Evolutionary conservation across 2,797 vertebrate species (phyloP).

Genomic region (Coregonus ussuriensis): DNA sequence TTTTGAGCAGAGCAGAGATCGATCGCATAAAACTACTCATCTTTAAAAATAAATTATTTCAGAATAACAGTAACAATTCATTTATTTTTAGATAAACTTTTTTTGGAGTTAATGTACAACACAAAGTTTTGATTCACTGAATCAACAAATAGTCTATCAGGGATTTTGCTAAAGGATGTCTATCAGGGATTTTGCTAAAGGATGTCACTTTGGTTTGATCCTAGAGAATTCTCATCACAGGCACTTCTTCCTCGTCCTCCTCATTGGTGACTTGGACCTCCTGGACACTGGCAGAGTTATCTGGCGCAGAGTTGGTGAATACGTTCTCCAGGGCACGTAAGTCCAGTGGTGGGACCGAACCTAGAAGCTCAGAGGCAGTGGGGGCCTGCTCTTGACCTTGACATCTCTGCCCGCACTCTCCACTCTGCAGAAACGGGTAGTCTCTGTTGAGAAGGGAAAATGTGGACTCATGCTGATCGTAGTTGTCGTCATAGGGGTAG

Average conservation of each 20-base stretch:
- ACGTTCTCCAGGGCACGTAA: constrained; percentile 61
- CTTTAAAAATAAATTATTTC: background rate
- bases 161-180: background rate
- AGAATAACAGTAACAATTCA: background rate
- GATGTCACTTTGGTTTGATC: background rate
- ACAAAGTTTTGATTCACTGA: background rate
- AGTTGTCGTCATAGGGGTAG: constrained; percentile 64
- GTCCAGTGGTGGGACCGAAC: constrained; percentile 59
- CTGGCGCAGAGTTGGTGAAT: constrained; percentile 54
- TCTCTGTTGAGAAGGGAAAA: constrained; percentile 63
- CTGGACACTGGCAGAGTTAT: constrained; percentile 59
- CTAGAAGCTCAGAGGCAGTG: constrained; percentile 39
- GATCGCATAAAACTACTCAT: background rate
- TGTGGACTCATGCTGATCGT: constrained; percentile 63
- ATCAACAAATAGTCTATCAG: constrained; percentile 1
- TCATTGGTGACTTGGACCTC: constrained; percentile 65
- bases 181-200: background rate
- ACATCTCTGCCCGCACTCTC: constrained; percentile 36
- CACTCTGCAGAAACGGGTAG: constrained; percentile 56
- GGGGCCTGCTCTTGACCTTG: constrained; percentile 29
- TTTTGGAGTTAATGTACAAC: background rate
- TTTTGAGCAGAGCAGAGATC: background rate
- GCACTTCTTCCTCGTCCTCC: constrained; percentile 71
- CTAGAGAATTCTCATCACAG: constrained; percentile 70
- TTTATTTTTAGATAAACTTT: background rate